Evolutionary conservation across 2,888 invertebrate genomes (phyloP), one percentile per base, ranked within the genome.

Genomic region (Proisotoma minuta): DNA sequence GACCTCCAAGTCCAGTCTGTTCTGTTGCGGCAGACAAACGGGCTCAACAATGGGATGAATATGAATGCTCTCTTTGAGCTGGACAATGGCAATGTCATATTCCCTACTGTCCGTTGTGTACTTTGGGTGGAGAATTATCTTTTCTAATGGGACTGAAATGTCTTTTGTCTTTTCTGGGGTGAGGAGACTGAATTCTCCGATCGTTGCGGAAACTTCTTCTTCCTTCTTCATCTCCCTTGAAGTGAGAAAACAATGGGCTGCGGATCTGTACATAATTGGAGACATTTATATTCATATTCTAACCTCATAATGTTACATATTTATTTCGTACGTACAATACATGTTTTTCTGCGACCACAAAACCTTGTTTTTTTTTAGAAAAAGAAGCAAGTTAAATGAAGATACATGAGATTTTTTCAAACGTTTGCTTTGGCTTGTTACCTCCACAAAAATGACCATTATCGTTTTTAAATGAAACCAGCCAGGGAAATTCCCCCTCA

Each of bases 391-490:
- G n/a, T n/a, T n/a, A n/a, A n/a, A n/a, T n/a, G n/a, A n/a, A n/a
- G n/a, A n/a, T n/a, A n/a, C n/a, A 50, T 24, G 47, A 47, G 8
- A 67, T 60, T 8, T 64, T n/a, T n/a, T n/a, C n/a, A n/a, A n/a
- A n/a, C n/a, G n/a, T n/a, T n/a, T n/a, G n/a, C n/a, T n/a, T n/a
- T n/a, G n/a, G n/a, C n/a, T n/a, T 43, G 43, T 54, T 54, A 18
- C 64, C 68, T 10, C 62, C 61, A 27, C 68, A 68, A 48, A 68
- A 68, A 50, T 68, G 68, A 3, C 65, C 64, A 34, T 57, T 27
- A 23, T 62, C 60, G 1, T 62, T 43, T 53, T 68, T 65, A 2
- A 68, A 58, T 2, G 65, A 65, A 0, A 60, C 68, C 50, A 68
- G 53, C 65, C 65, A 68, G 5, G 68, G 62, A 18, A 63, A 68